Base-by-base conservation (phyloP, 1,140 invertebrate genomes). In the Pseudomyrmex gracilis region DNA sequence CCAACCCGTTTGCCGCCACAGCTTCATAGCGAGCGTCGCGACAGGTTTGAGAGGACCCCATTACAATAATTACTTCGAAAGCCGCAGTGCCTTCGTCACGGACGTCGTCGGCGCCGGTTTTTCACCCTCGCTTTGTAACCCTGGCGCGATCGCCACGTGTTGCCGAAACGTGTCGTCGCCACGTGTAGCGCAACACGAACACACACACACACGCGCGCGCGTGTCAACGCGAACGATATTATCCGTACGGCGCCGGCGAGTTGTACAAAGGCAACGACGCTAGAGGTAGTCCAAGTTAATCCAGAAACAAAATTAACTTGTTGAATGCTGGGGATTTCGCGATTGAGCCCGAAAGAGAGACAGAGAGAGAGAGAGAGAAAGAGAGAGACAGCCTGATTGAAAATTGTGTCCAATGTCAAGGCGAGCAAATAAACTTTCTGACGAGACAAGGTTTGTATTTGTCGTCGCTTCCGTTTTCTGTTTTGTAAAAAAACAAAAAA, bases 61-160 rank as follows among this genome's bases (percentile, higher is more conserved):
- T 89, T 90, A 89, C 77, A 85, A 91, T 92, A 93, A 93, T 92
- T 92, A 90, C 87, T 87, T 85, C 70, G 77, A 77, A 84, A 87
- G 77, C 55, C 78, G 17, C 17, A 34, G 34, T 47, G 15, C 4
- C 17, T 15, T 49, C 34, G 12, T 17, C 51, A 15, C 53, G 20
- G 22, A n/a, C 51, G 24, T 49, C 7, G 1, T 22, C 49, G n/a
- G 60, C 51, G 45, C 7, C 67, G 45, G 20, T 51, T 67, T 68
- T 53, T 8, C 17, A 12, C 4, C 1, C 4, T 3, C 8, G 17
- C 4, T 20, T 20, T 47, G 5, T 5, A 34, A 34, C 34, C 34
- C 0, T 0, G 34, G 34, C 24, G 47, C 34, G n/a, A 51, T 47
- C 34, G 7, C 34, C 34, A 22, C 47, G 24, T 17, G 17, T 74